phyloP scores from a whole-genome alignment of 1,140 invertebrate genomes.

The Holcopasites calliopsidis region DNA sequence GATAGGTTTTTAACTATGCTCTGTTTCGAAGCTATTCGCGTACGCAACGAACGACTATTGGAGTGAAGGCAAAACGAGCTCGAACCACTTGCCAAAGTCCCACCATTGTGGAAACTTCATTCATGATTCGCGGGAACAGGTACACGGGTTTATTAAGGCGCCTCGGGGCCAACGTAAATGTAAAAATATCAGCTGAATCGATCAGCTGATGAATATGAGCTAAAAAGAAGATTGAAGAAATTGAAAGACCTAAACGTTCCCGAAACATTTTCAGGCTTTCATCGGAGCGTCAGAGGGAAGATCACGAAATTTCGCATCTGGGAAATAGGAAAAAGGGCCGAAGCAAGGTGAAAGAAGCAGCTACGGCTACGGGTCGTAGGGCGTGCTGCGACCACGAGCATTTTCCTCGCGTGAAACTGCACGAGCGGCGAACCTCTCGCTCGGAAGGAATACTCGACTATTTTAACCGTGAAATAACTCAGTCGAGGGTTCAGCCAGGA shows the following conservation, averaged over 20 bases:
- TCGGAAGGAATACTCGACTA: slow-evolving; percentile 70
- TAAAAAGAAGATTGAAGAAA: too few species aligned
- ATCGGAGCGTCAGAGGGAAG: too few species aligned
- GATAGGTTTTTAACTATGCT: too few species aligned
- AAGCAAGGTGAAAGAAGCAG: not conserved
- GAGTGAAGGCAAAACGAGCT: slow-evolving; percentile 46
- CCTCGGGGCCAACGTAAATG: slow-evolving; percentile 27
- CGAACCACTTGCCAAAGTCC: slow-evolving; percentile 64
- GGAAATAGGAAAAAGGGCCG: slow-evolving; percentile 1
- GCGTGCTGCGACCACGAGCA: slow-evolving; percentile 45
- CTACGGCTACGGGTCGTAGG: not conserved
- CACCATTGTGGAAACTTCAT: slow-evolving; percentile 64
- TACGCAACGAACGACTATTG: too few species aligned
- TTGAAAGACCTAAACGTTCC: too few species aligned
- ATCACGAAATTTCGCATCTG: too few species aligned
- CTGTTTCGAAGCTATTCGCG: too few species aligned
- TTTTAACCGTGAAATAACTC: slow-evolving; percentile 77
- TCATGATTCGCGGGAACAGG: slow-evolving; percentile 54
- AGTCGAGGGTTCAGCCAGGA: slow-evolving; percentile 60
- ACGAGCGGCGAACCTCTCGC: slow-evolving; percentile 53
- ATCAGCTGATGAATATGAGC: too few species aligned
- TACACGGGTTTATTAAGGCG: slow-evolving; percentile 39
- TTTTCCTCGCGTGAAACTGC: slow-evolving; percentile 53
- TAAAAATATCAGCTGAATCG: slow-evolving; percentile 43
- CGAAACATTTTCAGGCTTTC: not conserved